phyloP scores from a whole-genome alignment of 2,797 vertebrate genomes.

The Manis crassicaudata region DNA sequence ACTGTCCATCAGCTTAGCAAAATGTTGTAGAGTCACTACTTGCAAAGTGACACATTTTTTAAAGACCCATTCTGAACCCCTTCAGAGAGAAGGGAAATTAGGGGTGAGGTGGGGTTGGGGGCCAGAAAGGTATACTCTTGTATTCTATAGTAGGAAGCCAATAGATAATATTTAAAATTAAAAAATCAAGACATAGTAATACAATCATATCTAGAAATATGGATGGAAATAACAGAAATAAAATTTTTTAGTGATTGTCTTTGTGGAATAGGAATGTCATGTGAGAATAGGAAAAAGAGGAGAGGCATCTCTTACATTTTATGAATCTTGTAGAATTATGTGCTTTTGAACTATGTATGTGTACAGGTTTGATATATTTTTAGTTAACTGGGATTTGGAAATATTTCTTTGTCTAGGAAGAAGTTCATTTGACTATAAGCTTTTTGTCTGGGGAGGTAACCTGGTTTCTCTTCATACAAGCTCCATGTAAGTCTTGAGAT shows the following conservation, averaged over 20 bases:
- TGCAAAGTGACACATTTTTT: no score
- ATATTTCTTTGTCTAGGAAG: background rate
- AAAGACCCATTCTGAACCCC: no score
- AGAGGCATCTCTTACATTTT: background rate
- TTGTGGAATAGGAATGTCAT: background rate
- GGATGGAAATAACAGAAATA: background rate
- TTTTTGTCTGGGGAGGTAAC: background rate
- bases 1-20: no score
- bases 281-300: no score
- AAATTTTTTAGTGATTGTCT: background rate
- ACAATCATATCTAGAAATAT: background rate
- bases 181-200: background rate
- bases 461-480: background rate
- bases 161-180: background rate
- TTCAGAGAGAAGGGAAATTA: no score
- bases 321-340: background rate
- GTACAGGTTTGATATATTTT: background rate
- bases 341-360: background rate
- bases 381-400: background rate
- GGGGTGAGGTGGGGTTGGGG: background rate
- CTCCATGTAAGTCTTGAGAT: background rate
- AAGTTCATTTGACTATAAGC: background rate
- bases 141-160: background rate
- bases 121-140: background rate
- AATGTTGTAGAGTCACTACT: no score